Base-by-base conservation (phyloP, 2,888 invertebrate genomes). In the Hololepta plana region DNA sequence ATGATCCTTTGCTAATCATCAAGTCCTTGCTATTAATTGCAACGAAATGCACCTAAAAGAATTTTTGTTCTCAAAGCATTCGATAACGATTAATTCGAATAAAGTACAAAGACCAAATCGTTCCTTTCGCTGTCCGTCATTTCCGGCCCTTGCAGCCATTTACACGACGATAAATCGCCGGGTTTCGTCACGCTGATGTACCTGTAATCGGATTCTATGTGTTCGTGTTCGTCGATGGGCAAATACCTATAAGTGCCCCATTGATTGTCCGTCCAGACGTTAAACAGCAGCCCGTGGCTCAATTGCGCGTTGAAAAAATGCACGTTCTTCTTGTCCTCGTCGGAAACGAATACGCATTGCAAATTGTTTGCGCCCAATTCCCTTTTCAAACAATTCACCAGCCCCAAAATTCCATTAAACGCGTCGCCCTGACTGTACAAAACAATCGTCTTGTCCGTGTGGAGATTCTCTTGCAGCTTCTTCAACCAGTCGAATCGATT, bases 151-250 rank as follows among this genome's bases (percentile, higher is more conserved):
- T 90, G 73, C 4, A 88, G 53, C 87, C 87, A 88, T n/a, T 56
- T 63, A 20, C 95, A 47, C 2, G 84, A 76, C 0, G 82, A 76
- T 27, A 95, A 58, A 47, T 96, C 93, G 24, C 93, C 93, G 27
- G 76, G 66, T 1, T 75, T 71, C 8, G 67, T 43, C 0, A 76
- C 71, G 51, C 85, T 82, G 3, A 75, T 72, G 47, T 68, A 85
- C 0, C 74, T 77, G 47, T 90, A 81, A 33, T 67, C 62, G 5
- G 51, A 58, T 3, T 53, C 45, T 0, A 61, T 53, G 0, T 51
- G 50, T 4, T 53, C 46, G 10, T 59, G 34, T 23, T 66, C 57
- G 4, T 64, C 60, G 2, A 88, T 46, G 1, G 69, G 60, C 6
- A 85, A 49, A 53, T 91, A 87, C n/a, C 87, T 66, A 47, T 82